These are phyloP conservation scores for Diploscapter pachys DNA, from an alignment of 1,140 invertebrate species.

Conservation along the genomic window DNA sequence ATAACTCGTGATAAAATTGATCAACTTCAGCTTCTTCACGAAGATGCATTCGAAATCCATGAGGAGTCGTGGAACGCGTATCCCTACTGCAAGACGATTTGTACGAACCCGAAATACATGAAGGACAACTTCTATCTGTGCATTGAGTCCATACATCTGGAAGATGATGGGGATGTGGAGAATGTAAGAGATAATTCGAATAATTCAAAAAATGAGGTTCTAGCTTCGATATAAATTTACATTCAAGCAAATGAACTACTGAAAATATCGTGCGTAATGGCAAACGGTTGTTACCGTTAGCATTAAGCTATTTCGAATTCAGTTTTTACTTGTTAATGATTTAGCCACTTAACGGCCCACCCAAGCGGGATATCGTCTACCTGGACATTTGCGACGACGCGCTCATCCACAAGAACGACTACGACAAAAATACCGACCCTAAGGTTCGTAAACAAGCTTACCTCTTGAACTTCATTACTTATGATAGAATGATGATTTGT, in stretches of 20 bases:
- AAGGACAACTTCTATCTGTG: conserved; percentile 92
- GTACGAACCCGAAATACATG: conserved; percentile 93
- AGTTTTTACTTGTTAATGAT: background rate
- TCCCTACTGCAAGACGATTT: conserved; percentile 89
- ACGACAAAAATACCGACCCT: conserved; percentile 90
- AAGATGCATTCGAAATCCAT: conserved; percentile 89
- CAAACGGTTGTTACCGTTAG: background rate
- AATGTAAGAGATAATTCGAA: conserved; percentile 17
- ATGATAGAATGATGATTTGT: too few species aligned
- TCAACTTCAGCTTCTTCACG: conserved; percentile 72
- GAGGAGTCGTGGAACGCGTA: conserved; percentile 99
- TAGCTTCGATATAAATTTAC: background rate
- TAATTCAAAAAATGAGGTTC: conserved; percentile 8
- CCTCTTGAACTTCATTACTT: too few species aligned
- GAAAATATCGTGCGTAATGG: background rate
- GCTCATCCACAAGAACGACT: conserved; percentile 56
- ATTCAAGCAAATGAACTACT: background rate
- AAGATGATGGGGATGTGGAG: conserved; percentile 64
- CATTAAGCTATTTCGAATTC: too few species aligned
- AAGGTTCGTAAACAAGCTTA: conserved; percentile 61
- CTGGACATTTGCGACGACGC: conserved; percentile 41
- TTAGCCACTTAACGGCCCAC: conserved; percentile 27
- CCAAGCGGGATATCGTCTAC: conserved; percentile 39
- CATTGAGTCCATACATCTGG: conserved; percentile 90
- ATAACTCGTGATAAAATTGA: conserved; percentile 69